Evolutionary conservation across 2,888 invertebrate species (phyloP), one percentile per base, ranked within the genome.

Genomic region (Chelonus formosanus): DNA sequence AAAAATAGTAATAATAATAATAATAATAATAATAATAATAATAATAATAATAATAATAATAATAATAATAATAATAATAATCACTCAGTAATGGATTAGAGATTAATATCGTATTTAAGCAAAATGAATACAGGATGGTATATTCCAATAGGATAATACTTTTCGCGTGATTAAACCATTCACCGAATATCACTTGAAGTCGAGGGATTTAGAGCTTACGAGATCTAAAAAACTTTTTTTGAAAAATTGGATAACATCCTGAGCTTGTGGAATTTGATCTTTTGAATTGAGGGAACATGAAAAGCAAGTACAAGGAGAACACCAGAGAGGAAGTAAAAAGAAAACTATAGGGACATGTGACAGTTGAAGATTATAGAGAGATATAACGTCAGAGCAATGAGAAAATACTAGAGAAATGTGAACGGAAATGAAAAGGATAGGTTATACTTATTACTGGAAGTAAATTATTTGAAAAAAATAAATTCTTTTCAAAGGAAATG

Each of bases 361-460:
- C 48, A 4, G 48, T 48, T 5, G 48, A 48, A 20, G 10, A 10
- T 48, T 10, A 48, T 48, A 7, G 48, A 56, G 53, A 65, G 52
- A 47, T 58, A 61, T 52, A 45, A 45, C 34, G 34, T 35, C 36
- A 63, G 59, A 31, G 43, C 10, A 48, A 61, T 64, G 43, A 8
- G 59, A 52, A 34, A 65, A 63, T 48, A 48, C 52, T 57, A 47
- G 65, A 63, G 31, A 50, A 63, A 56, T 57, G 60, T 44, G 62
- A 43, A 32, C 34, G 10, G 48, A n/a, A 52, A 47, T 10, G 20
- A 34, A 36, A 59, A 20, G 20, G 20, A 20, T 20, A 20, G 20
- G 20, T 20, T 20, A 20, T 20, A 20, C 20, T 20, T 20, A 20
- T 20, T 20, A 20, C 20, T 20, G 20, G 20, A 20, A 20, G 1